These are phyloP conservation scores for Andrena haemorrhoa DNA, from an alignment of 2,888 invertebrate species.

Conservation along the genomic window DNA sequence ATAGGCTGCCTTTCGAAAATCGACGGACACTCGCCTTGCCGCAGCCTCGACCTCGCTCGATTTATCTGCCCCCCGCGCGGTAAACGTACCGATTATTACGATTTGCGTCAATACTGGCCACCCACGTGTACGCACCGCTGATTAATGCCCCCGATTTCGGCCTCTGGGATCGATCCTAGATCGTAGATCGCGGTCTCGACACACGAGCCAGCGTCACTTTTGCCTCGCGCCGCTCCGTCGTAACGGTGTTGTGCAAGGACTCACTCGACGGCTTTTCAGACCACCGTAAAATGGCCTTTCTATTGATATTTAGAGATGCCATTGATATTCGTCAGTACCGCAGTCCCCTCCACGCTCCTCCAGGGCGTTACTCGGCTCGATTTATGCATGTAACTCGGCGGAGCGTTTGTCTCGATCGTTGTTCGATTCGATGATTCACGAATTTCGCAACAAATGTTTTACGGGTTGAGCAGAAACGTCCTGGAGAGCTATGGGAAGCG, in stretches of 20 bases:
- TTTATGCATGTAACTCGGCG: not conserved
- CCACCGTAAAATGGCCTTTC: constrained; percentile 43
- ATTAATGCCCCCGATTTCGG: constrained; percentile 75
- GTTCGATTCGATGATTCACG: constrained; percentile 17
- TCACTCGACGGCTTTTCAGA: constrained; percentile 56
- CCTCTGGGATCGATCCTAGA: constrained; percentile 59
- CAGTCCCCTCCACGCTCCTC: not conserved
- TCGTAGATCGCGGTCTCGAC: constrained; percentile 62
- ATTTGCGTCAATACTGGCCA: constrained; percentile 73
- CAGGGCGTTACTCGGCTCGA: not conserved
- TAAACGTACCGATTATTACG: constrained; percentile 64
- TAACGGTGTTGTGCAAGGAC: constrained; percentile 66
- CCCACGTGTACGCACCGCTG: constrained; percentile 71
- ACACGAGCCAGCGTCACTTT: constrained; percentile 66
- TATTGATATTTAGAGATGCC: constrained; percentile 51
- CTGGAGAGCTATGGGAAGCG: not conserved
- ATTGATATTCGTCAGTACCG: constrained; percentile 46
- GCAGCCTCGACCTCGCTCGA: constrained; percentile 72
- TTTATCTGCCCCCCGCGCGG: constrained; percentile 53
- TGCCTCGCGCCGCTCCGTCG: constrained; percentile 55
- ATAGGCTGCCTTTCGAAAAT: constrained; percentile 71
- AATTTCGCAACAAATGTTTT: constrained; percentile 18
- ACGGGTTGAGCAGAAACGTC: not conserved
- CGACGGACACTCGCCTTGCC: constrained; percentile 50
- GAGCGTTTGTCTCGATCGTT: constrained; percentile 9